Evolutionary conservation across 2,888 invertebrate species (phyloP), one percentile per base, ranked within the genome.

Genomic region (Rhodophaea formosa): DNA sequence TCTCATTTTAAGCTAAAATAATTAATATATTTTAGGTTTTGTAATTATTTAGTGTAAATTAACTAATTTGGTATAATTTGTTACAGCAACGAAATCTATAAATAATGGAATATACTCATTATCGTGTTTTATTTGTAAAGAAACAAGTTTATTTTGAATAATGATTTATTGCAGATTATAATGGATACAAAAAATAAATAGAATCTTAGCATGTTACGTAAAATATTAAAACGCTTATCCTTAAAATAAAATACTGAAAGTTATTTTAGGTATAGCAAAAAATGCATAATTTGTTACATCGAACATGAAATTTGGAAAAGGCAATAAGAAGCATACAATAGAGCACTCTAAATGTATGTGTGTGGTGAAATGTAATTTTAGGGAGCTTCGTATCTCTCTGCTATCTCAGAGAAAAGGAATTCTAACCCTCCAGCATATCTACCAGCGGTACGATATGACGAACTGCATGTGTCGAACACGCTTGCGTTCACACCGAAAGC

Each of bases 381-480:
- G 84, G 86, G 74, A 78, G 88, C 80, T 91, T 89, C 90, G 75
- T 79, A 82, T 89, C 69, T 83, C 90, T 91, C 90, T 91, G 90
- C 90, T 89, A 53, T 56, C 65, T 75, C 89, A 90, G 90, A 90
- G 89, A 82, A 79, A 87, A 83, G 78, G 88, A 89, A 91, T 79
- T 69, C 82, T 69, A 64, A 70, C 84, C 86, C 78, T 74, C 64
- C 68, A 65, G 68, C 63, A 64, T 57, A 62, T 68, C 62, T 74
- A 80, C 80, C 72, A 15, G 54, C 51, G 35, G 71, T 80, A 79
- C 77, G 72, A 63, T 60, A 46, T 60, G 57, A 62, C 59, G 52
- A 57, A 23, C 7, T 16, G 39, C 44, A n/a, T 53, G 29, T 58
- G 54, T 58, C 59, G 59, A 65, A 44, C 62, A 68, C 65, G 68